Evolutionary conservation across 2,888 invertebrate species (phyloP), one percentile per base, ranked within the genome.

Genomic region (Amphipyra tragopoginis): DNA sequence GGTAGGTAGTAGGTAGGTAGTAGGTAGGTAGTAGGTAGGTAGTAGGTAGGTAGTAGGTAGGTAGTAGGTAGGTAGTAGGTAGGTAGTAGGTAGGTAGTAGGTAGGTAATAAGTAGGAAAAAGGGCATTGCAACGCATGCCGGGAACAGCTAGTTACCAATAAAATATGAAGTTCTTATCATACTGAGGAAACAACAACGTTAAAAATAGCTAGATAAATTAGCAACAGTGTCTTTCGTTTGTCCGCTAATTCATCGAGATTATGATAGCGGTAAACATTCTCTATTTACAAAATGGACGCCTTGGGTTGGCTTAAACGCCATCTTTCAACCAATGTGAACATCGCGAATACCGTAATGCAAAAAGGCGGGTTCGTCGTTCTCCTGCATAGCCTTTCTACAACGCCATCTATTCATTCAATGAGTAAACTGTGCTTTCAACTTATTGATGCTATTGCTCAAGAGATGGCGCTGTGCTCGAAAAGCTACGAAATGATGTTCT

Each of bases 211-310:
- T 42, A 10, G 10, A 5, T 39, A 6, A n/a, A 49, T 7, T 40
- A 13, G 33, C 21, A 49, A 33, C 14, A 43, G 21, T 38, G 59
- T 56, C 40, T 58, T 56, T 47, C 36, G 13, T 47, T 66, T 47
- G 45, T 33, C 33, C 55, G 55, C 42, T 63, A 62, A 59, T 64
- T 58, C 39, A 45, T 45, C 44, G 47, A 47, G 67, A 71, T 66
- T 64, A n/a, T n/a, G n/a, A n/a, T n/a, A 67, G 59, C 72, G 71
- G 65, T 74, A 77, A 74, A 76, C 57, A 67, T 55, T 61, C 52
- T 62, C 49, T 73, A 73, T 76, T 74, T 72, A 77, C 77, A 79
- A 77, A 76, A 79, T 79, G 79, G 76, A 76, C 40, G 76, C 65
- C 62, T 54, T 10, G 26, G 4, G 40, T 7, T 21, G 3, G 1